Base-by-base conservation (phyloP, 2,113 vertebrate genomes). In the Axis porcinus region DNA sequence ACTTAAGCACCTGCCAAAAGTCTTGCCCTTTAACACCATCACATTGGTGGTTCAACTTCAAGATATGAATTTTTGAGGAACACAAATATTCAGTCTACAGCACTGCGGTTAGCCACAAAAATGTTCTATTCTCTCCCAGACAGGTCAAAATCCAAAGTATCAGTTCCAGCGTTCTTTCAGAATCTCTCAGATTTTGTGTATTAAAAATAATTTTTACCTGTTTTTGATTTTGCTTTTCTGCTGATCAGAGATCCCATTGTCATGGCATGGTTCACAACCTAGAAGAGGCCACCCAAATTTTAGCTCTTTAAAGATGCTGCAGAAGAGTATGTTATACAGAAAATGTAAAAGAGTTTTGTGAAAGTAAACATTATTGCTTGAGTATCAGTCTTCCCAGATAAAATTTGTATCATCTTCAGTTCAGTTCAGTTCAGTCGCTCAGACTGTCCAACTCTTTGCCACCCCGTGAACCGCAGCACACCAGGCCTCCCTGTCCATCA, bases 161-260 rank as follows among this genome's bases (percentile, higher is more conserved):
- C 12, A 60, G 47, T 21, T 23, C 25, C 54, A 60, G 2, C 4
- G 0, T 1, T 57, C 14, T 33, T 40, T 62, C 54, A 27, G 17
- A 85, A 30, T 2, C 33, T 52, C 2, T 83, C 27, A 30, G 16
- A 4, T 17, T 36, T 57, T 33, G 7, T 60, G 0, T 13, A 55
- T 88, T 70, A 30, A 60, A 52, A 74, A 13, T 4, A 2, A 13
- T 2, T 57, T 81, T 33, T 5, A 0, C 0, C 8, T 43, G 1
- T 83, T 81, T 43, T 62, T 14, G 0, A 8, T n/a, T 79, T 74
- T 89, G 3, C 11, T 88, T 45, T 76, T 25, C 23, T 50, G 9
- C 0, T 83, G 28, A 16, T 60, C 27, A 90, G 43, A 64, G 4
- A 1, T 95, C 45, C 58, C 45, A 15, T 6, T 47, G 4, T 27